Evolutionary conservation across 2,888 invertebrate genomes (phyloP).

Genomic region (Acanthopleura granulata): DNA sequence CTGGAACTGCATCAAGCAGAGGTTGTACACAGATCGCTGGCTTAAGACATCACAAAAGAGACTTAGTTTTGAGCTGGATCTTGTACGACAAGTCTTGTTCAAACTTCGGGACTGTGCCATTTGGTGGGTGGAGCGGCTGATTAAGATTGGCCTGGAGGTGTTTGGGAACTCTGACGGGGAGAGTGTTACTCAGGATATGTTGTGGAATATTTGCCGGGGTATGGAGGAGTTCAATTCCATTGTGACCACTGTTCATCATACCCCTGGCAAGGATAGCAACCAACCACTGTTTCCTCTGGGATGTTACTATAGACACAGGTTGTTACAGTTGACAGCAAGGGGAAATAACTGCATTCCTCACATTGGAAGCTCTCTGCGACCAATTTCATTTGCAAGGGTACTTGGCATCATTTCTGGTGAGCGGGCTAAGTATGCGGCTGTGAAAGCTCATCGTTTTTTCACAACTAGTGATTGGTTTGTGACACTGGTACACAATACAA

Average conservation of each 20-base stretch:
- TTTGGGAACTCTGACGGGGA: conserved; percentile 65
- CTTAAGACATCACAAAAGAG: conserved; percentile 54
- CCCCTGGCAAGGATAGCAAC: background rate
- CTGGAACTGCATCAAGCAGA: conserved; percentile 66
- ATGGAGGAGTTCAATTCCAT: conserved; percentile 67
- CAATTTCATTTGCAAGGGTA: conserved; percentile 60
- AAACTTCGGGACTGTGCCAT: conserved; percentile 57
- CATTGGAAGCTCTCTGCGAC: conserved; percentile 46
- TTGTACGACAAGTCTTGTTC: conserved; percentile 47
- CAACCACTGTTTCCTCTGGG: background rate
- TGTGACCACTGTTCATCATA: conserved; percentile 38
- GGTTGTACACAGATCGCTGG: conserved; percentile 59
- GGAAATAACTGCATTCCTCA: conserved; percentile 37
- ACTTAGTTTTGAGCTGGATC: conserved; percentile 55
- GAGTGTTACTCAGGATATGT: conserved; percentile 57
- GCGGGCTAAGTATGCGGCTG: conserved; percentile 63
- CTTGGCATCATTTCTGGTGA: conserved; percentile 62
- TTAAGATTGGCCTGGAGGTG: conserved; percentile 64
- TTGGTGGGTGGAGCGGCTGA: conserved; percentile 62
- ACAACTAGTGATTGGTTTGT: conserved; percentile 60
- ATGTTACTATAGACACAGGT: background rate
- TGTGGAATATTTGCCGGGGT: conserved; percentile 67
- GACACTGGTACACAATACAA: conserved; percentile 44
- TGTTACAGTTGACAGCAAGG: background rate
- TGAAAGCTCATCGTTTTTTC: conserved; percentile 63